These are phyloP conservation scores for Campoplex nolae DNA, from an alignment of 2,888 invertebrate genomes.

Conservation along the genomic window DNA sequence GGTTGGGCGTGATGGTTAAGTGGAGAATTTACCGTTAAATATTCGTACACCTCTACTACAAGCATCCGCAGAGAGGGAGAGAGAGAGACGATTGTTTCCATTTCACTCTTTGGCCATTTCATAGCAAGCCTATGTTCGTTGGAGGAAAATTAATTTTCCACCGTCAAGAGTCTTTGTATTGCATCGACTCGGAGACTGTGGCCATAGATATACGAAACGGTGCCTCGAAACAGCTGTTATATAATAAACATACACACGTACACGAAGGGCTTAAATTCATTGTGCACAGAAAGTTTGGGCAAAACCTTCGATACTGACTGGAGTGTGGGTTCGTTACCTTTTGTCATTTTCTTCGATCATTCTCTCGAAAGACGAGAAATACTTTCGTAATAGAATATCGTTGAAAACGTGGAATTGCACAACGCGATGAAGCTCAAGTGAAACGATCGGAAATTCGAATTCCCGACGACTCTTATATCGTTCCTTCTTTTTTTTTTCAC, in stretches of 20 bases:
- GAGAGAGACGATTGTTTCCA: constrained; percentile 35
- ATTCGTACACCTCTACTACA: constrained; percentile 51
- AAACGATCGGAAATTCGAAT: constrained; percentile 43
- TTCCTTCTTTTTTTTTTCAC: background rate
- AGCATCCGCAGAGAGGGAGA: background rate
- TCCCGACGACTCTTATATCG: constrained; percentile 29
- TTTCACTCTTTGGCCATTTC: constrained; percentile 55
- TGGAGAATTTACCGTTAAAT: constrained; percentile 69
- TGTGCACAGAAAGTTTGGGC: constrained; percentile 13
- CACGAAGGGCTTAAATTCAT: constrained; percentile 40
- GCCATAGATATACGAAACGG: constrained; percentile 26
- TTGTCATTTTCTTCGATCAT: constrained; percentile 9
- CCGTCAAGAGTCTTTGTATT: constrained; percentile 68
- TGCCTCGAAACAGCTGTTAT: constrained; percentile 39
- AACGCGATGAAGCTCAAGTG: background rate
- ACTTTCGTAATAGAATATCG: background rate
- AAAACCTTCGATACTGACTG: background rate
- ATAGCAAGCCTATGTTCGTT: constrained; percentile 50
- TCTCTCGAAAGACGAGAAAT: constrained; percentile 2
- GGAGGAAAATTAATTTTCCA: constrained; percentile 69
- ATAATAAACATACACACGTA: constrained; percentile 6
- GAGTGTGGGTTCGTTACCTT: constrained; percentile 2
- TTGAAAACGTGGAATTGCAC: constrained; percentile 9
- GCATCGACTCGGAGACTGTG: constrained; percentile 31
- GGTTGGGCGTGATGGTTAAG: constrained; percentile 64